A percentile compares a stretch with the other conserved stretches of the same genome.
Conservation (phyloP, 2,113 vertebrate genomes). For the Podocnemis expansa region DNA sequence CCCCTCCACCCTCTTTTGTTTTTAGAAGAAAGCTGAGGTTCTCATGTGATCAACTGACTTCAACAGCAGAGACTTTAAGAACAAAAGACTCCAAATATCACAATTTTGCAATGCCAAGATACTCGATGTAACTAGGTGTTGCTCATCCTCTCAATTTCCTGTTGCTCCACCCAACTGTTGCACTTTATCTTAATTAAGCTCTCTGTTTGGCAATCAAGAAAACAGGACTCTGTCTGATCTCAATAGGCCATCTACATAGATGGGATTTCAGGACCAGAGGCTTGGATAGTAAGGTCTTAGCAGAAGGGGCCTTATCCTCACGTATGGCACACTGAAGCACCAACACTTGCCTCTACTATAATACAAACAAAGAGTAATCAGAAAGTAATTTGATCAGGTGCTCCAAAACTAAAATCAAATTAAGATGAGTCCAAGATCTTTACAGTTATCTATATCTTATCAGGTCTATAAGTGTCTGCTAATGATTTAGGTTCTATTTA, state of each 20-base stretch:
- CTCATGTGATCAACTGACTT: neutral
- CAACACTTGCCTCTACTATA: neutral
- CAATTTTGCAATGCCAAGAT: neutral
- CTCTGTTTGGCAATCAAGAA: neutral
- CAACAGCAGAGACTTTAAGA: neutral
- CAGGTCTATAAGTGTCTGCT: neutral
- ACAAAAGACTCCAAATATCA: neutral
- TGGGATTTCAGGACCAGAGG: neutral
- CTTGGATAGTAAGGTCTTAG: neutral
- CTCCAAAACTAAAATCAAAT: neutral
- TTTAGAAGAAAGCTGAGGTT: neutral
- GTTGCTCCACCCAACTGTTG: neutral
- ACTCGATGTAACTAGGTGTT: neutral
- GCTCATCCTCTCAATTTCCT: neutral
- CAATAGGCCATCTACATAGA: neutral
- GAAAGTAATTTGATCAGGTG: neutral
- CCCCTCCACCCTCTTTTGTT: neutral
- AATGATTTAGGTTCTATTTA: neutral
- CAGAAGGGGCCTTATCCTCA: neutral
- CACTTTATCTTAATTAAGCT: neutral
- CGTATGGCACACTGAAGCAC: neutral
- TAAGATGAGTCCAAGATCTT: neutral
- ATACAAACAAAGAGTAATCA: neutral
- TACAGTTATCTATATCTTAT: neutral
- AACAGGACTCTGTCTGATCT: neutral